Conservation (phyloP, 30 jellyfish, hydroid and myxozoan species). For the Nemopilema nomurai region DNA sequence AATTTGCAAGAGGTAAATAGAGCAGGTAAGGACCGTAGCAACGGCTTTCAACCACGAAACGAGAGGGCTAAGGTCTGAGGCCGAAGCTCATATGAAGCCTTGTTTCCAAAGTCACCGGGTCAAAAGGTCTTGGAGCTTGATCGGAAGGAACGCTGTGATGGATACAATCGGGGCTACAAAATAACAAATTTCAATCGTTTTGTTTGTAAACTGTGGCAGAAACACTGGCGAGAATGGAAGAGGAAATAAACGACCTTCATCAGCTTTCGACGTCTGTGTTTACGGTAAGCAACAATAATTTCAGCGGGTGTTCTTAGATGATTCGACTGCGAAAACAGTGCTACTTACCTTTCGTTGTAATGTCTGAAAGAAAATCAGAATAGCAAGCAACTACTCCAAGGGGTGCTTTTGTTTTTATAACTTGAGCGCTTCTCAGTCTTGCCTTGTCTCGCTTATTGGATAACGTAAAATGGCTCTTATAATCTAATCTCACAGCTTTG, state of each 20-base stretch:
- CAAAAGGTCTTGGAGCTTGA: neutral
- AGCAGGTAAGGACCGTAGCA: no score
- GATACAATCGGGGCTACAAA: neutral
- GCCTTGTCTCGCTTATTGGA: no score
- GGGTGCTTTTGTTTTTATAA: no score
- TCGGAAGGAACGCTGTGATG: neutral
- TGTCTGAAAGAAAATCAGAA: neutral
- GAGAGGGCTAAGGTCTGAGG: neutral
- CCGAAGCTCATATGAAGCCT: neutral
- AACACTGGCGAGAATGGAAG: conserved; percentile 43
- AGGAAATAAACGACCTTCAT: conserved; percentile 73
- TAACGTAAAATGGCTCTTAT: no score
- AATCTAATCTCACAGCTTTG: no score
- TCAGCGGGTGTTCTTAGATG: neutral
- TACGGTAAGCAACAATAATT: conserved; percentile 58
- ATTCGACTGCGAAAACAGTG: neutral
- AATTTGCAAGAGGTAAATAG: no score
- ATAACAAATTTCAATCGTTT: neutral
- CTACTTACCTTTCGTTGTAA: no score
- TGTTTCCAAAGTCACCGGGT: conserved; percentile 17
- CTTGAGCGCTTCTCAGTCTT: no score
- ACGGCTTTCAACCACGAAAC: neutral
- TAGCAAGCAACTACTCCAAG: neutral
- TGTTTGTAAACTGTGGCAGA: neutral
- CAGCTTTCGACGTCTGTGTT: conserved; percentile 63